These are phyloP conservation scores for Ceramica pisi DNA, from an alignment of 2,888 invertebrate species.

Conservation along the genomic window DNA sequence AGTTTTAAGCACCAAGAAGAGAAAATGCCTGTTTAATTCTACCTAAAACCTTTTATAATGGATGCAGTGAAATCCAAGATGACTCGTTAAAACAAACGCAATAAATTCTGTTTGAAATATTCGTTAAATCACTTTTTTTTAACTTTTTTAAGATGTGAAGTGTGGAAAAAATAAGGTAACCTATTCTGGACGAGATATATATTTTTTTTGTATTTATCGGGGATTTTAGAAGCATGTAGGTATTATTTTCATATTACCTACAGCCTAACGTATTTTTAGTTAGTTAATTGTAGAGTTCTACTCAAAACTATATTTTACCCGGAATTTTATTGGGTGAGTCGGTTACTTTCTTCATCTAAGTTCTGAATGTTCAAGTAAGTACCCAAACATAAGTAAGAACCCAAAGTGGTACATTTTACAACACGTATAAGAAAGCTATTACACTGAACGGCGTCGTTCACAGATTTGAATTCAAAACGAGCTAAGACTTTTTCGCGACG, in stretches of 20 bases:
- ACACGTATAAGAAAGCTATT: conserved; percentile 60
- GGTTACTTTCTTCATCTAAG: not conserved
- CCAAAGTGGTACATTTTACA: conserved; percentile 58
- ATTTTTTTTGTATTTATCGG: too few species aligned
- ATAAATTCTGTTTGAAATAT: conserved; percentile 36
- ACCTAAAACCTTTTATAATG: conserved; percentile 17
- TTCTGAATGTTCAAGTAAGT: conserved; percentile 21
- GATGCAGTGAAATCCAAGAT: conserved; percentile 41
- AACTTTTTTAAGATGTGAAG: too few species aligned
- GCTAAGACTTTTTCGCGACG: conserved; percentile 51
- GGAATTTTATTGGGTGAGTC: not conserved
- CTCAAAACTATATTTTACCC: not conserved
- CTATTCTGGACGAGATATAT: too few species aligned
- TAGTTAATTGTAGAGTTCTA: not conserved
- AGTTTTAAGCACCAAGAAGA: conserved; percentile 6
- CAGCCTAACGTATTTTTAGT: not conserved
- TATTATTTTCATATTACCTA: too few species aligned
- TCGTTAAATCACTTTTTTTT: conserved; percentile 7
- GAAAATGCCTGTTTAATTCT: conserved; percentile 17
- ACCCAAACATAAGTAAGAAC: conserved; percentile 16
- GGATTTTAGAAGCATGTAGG: too few species aligned
- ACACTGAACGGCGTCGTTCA: conserved; percentile 58
- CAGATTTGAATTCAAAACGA: conserved; percentile 64
- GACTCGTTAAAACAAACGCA: conserved; percentile 41
- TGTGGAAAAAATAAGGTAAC: too few species aligned